Conservation (phyloP, 2,888 invertebrate genomes). For the Argyresthia goedartella region DNA sequence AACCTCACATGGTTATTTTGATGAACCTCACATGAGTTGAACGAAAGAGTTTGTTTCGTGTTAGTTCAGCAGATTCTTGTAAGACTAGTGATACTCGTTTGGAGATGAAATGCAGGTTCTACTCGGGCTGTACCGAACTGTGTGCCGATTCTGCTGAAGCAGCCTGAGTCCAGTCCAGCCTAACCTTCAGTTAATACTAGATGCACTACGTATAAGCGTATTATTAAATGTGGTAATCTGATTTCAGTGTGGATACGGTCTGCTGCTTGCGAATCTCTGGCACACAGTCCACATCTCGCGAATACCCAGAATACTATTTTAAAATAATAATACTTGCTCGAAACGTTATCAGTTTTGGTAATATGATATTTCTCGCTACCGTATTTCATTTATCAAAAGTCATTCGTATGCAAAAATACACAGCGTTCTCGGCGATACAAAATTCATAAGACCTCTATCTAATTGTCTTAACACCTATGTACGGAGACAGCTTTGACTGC, state of each 20-base stretch:
- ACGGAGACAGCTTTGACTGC: neutral
- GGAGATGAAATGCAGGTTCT: conserved; percentile 10
- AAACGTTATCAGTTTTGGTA: neutral
- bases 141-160: too few species aligned
- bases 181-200: too few species aligned
- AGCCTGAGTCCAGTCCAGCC: too few species aligned
- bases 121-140: neutral
- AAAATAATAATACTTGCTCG: neutral
- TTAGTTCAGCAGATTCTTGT: conserved; percentile 42
- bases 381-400: neutral
- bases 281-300: neutral
- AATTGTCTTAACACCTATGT: neutral
- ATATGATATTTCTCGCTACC: neutral
- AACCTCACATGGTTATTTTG: conserved; percentile 18
- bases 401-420: conserved; percentile 47
- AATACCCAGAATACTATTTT: neutral
- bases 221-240: too few species aligned
- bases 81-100: conserved; percentile 46
- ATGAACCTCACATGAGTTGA: too few species aligned
- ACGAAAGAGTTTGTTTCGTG: neutral
- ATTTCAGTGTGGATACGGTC: too few species aligned
- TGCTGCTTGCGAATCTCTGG: neutral
- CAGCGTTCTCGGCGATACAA: conserved; percentile 34
- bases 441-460: conserved; percentile 38
- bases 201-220: too few species aligned